These are phyloP conservation scores for Leptonema lineaticorne DNA, from an alignment of 1,140 invertebrate species.

Conservation along the genomic window DNA sequence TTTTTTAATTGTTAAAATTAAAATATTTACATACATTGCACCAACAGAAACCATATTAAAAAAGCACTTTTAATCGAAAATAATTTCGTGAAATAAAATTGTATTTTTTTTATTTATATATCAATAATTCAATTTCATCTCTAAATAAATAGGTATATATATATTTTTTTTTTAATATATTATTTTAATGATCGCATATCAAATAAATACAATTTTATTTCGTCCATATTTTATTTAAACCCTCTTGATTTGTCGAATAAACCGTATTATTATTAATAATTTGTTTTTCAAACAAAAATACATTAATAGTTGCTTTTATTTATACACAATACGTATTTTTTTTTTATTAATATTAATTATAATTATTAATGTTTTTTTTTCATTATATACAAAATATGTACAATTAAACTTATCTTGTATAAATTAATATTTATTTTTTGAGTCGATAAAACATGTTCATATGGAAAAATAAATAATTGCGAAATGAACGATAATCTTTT, in stretches of 20 bases:
- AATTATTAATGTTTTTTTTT: background rate
- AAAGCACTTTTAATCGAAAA: background rate
- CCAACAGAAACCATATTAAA: background rate
- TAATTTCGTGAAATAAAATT: background rate
- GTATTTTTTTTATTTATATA: background rate
- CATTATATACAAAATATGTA: conserved; percentile 8
- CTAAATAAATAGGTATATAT: too few relatives aligned
- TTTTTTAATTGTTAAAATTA: too few relatives aligned
- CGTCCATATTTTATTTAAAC: too few relatives aligned
- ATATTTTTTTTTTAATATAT: too few relatives aligned
- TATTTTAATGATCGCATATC: too few relatives aligned
- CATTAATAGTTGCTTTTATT: too few relatives aligned
- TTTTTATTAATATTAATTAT: too few relatives aligned
- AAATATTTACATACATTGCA: background rate
- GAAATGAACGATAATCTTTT: background rate
- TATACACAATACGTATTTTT: conserved; percentile 2
- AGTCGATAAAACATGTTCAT: background rate
- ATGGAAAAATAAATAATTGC: conserved; percentile 7
- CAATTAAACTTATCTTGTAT: background rate
- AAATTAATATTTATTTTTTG: background rate
- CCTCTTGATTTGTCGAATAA: too few relatives aligned
- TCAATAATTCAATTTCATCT: too few relatives aligned
- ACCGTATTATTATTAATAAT: too few relatives aligned
- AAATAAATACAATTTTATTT: too few relatives aligned
- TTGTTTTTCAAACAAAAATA: too few relatives aligned